Evolutionary conservation across 2,888 invertebrate genomes (phyloP).

Genomic region (Eristalinus sepulchralis): DNA sequence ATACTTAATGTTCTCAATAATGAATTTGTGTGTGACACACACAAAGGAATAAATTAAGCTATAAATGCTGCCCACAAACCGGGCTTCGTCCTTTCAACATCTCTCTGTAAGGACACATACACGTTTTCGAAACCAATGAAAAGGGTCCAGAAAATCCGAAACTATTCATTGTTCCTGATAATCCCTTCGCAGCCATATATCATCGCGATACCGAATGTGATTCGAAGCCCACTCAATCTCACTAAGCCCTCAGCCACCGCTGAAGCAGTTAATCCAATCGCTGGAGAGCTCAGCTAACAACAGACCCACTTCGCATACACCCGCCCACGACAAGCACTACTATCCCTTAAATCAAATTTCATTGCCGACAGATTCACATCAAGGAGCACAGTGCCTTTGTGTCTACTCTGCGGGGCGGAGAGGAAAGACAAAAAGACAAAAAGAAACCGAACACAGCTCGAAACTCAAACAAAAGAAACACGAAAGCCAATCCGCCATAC

Average conservation of each 20-base stretch:
- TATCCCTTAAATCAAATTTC: neutral
- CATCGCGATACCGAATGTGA: neutral
- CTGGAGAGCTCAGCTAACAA: neutral
- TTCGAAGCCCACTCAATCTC: neutral
- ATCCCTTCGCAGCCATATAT: too few relatives aligned
- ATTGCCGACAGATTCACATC: neutral
- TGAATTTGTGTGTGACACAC: too few relatives aligned
- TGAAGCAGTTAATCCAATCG: neutral
- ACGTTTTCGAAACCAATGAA: too few relatives aligned
- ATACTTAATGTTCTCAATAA: too few relatives aligned
- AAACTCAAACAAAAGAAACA: neutral
- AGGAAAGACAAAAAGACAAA: neutral
- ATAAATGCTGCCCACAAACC: too few relatives aligned
- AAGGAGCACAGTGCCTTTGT: neutral
- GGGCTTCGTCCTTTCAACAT: too few relatives aligned
- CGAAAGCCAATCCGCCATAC: neutral
- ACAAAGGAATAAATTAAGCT: too few relatives aligned
- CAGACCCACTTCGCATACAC: neutral
- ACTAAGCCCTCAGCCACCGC: neutral
- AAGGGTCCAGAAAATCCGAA: too few relatives aligned
- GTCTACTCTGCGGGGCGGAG: neutral
- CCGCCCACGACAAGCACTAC: neutral
- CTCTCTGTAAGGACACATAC: too few relatives aligned
- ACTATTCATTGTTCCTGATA: too few relatives aligned
- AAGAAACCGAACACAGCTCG: neutral